Conservation (phyloP, 2,888 invertebrate genomes). For the Andrena marginata region DNA sequence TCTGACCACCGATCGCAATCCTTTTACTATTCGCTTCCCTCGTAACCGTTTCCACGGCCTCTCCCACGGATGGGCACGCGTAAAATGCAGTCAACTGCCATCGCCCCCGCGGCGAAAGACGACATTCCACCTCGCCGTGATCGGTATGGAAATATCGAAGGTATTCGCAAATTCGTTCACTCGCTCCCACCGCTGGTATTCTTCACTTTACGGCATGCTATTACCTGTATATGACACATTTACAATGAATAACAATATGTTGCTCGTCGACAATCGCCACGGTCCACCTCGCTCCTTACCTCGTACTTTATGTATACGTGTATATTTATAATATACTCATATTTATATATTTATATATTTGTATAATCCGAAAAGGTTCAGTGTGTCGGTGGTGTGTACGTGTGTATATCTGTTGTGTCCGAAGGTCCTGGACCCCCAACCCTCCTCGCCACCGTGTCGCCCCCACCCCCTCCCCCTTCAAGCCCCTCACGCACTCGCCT, state of each 20-base stretch:
- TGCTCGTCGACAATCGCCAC: slow-evolving; percentile 74
- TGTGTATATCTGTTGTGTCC: slow-evolving; percentile 9
- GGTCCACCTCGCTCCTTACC: slow-evolving; percentile 61
- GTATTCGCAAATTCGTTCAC: slow-evolving; percentile 70
- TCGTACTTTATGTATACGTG: slow-evolving; percentile 61
- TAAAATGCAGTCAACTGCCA: slow-evolving; percentile 42
- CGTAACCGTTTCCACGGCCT: background rate
- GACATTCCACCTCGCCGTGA: slow-evolving; percentile 80
- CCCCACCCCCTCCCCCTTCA: too few species aligned
- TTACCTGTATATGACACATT: slow-evolving; percentile 82
- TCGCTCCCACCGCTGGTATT: slow-evolving; percentile 9
- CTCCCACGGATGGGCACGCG: slow-evolving; percentile 9
- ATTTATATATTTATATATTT: slow-evolving; percentile 76
- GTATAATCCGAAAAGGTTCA: slow-evolving; percentile 76
- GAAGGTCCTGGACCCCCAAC: slow-evolving; percentile 54
- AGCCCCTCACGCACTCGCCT: slow-evolving; percentile 43
- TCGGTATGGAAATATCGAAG: slow-evolving; percentile 84
- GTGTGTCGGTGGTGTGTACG: slow-evolving; percentile 47
- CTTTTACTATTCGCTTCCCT: background rate
- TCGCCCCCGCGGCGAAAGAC: slow-evolving; percentile 62
- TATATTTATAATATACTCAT: slow-evolving; percentile 60
- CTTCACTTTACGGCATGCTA: slow-evolving; percentile 68
- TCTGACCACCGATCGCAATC: background rate
- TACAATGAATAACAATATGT: slow-evolving; percentile 83
- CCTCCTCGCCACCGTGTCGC: slow-evolving; percentile 6